These are phyloP conservation scores for Scleropages formosus DNA, from an alignment of 2,797 vertebrate genomes.

Conservation along the genomic window DNA sequence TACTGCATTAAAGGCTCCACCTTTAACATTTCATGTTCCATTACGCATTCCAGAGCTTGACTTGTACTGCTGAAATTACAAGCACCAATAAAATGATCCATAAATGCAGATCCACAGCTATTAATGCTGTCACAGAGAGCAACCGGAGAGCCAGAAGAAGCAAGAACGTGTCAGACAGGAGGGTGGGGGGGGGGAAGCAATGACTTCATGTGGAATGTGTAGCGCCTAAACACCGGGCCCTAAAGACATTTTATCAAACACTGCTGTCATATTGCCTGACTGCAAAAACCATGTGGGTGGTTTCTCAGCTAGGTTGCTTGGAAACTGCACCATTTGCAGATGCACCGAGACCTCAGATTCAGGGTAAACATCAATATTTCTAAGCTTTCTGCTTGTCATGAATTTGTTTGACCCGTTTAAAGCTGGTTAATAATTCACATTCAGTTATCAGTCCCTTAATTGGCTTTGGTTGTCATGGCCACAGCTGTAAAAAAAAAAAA, in stretches of 20 bases:
- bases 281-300: background rate
- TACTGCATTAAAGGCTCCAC: too few species aligned
- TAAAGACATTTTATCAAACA: background rate
- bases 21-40: too few species aligned
- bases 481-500: background rate
- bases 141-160: background rate
- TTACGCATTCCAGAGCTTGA: too few species aligned
- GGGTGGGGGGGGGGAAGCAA: too few species aligned
- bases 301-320: constrained; percentile 16
- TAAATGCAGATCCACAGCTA: background rate
- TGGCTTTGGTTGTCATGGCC: background rate
- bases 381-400: background rate
- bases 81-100: background rate
- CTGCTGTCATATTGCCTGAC: background rate
- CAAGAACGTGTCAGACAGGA: background rate
- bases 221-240: background rate
- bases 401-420: background rate
- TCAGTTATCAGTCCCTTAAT: background rate
- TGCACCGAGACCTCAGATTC: constrained; percentile 3
- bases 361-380: constrained; percentile 11
- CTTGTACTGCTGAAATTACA: too few species aligned
- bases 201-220: background rate
- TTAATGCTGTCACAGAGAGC: too few species aligned
- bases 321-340: background rate
- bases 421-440: constrained; percentile 11